Base-by-base conservation (phyloP, 2,888 invertebrate genomes). In the Cephus rjabovi region DNA sequence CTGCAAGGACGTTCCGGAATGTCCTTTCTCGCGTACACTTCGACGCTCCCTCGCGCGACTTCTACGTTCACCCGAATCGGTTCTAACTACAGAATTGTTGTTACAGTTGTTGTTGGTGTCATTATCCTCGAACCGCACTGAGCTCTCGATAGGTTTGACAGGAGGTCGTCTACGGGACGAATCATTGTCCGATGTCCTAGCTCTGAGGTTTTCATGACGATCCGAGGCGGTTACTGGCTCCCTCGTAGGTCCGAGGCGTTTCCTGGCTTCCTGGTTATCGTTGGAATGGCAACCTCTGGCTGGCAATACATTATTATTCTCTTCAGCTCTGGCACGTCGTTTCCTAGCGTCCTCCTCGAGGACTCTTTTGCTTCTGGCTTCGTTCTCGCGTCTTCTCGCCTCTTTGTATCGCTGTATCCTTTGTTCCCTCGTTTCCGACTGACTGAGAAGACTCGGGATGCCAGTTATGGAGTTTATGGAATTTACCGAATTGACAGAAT, bases 351-450 rank as follows among this genome's bases (percentile, higher is more conserved):
- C 90, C 69, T 90, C 90, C 68, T 90, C 90, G 30, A 90, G 83
- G 0, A 90, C 89, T 3, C 88, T 83, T 3, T 86, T 86, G 69
- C 89, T 89, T 34, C 90, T 84, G 1, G 90, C 91, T 80, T 92
- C 91, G 83, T 91, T 88, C 79, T 90, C 90, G 0, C 91, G 86
- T 73, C 90, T 85, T 34, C 90, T 85, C 3, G 90, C 88, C 80
- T 89, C 91, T 79, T 90, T 91, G 85, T 90, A 91, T 73, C 90
- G 86, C 75, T 91, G 89, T 69, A 91, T 91, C 78, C 91, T 85
- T 35, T 90, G 90, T 56, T 91, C 91, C 3, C 89, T 80, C 12
- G 71, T 71, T 73, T 90, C 88, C 0, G 90, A 86, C 40, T 87
- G 86, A 0, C 87, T 84, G 0, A 83, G 68, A 12, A 84, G 85